Base-by-base conservation (phyloP, 2,113 vertebrate genomes). In the Bungarus multicinctus region DNA sequence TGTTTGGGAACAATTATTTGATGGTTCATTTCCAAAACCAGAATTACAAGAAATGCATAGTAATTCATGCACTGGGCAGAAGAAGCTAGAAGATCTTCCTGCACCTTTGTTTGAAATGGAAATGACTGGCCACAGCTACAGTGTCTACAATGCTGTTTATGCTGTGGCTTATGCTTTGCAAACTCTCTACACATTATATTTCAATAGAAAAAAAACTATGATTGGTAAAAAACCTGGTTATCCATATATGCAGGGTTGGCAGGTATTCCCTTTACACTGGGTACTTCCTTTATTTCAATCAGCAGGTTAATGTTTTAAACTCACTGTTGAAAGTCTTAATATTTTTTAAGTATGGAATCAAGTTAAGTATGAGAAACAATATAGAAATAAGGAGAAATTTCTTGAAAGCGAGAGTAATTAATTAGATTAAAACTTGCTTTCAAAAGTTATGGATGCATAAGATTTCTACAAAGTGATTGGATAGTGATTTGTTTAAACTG, bases 71-170 rank as follows among this genome's bases (percentile, higher is more conserved):
- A 74, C 47, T 74, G 58, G 47, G 0, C 12, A 39, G 22, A 60
- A 88, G 23, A 92, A 10, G 3, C 25, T 92, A 25, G 87, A 89
- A 2, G 22, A 18, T 12, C 60, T 92, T 12, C 9, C 50, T n/a
- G 30, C 3, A 0, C 18, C 30, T 16, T 0, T 52, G 8, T 92
- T 92, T 88, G 91, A 92, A 88, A 88, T 92, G 85, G 27, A 27
- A 20, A 53, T 88, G 45, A 88, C 11, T 64, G 85, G 91, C 5
- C 74, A 87, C 27, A 91, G 90, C 27, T 91, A 86, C 43, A 86
- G 53, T n/a, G 5, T 91, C 16, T 91, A 86, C 11, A 91, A 86
- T 57, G 81, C 90, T 47, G 90, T 86, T 39, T 22, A 91, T 57
- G 34, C 53, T 91, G 53, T 60, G 54, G 91, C 85, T 23, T 20